These are phyloP conservation scores for Sinelater perroti DNA, from an alignment of 2,888 invertebrate genomes.

Conservation along the genomic window DNA sequence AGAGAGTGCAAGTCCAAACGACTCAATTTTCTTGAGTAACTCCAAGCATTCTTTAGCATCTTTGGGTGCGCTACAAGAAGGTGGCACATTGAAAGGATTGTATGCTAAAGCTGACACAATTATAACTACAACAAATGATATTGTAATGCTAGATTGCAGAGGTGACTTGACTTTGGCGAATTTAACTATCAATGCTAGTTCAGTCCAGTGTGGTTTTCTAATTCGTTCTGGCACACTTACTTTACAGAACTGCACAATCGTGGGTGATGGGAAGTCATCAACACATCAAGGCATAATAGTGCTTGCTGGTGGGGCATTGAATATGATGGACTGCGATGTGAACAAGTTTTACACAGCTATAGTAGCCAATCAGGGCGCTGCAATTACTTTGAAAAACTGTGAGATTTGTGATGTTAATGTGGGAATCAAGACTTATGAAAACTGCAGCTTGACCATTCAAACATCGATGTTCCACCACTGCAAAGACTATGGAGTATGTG, in stretches of 20 bases:
- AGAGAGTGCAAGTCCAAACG: constrained; percentile 58
- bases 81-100: constrained; percentile 57
- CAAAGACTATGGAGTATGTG: constrained; percentile 63
- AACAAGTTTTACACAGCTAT: constrained; percentile 65
- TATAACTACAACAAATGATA: constrained; percentile 61
- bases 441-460: constrained; percentile 54
- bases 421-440: constrained; percentile 61
- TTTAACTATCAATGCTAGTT: constrained; percentile 63
- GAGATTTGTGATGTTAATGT: constrained; percentile 53
- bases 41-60: constrained; percentile 63
- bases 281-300: constrained; percentile 67
- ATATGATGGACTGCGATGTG: constrained; percentile 62
- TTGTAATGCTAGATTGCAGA: constrained; percentile 65
- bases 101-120: constrained; percentile 45
- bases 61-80: constrained; percentile 64
- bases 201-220: constrained; percentile 64
- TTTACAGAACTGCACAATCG: constrained; percentile 63
- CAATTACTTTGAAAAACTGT: constrained; percentile 54
- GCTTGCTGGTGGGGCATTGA: constrained; percentile 59
- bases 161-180: constrained; percentile 65
- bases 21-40: constrained; percentile 63
- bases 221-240: constrained; percentile 62
- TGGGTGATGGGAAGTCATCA: constrained; percentile 62
- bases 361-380: constrained; percentile 59
- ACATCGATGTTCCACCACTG: constrained; percentile 60